Evolutionary conservation across 2,888 invertebrate genomes (phyloP).

Genomic region (Cephus runcator): DNA sequence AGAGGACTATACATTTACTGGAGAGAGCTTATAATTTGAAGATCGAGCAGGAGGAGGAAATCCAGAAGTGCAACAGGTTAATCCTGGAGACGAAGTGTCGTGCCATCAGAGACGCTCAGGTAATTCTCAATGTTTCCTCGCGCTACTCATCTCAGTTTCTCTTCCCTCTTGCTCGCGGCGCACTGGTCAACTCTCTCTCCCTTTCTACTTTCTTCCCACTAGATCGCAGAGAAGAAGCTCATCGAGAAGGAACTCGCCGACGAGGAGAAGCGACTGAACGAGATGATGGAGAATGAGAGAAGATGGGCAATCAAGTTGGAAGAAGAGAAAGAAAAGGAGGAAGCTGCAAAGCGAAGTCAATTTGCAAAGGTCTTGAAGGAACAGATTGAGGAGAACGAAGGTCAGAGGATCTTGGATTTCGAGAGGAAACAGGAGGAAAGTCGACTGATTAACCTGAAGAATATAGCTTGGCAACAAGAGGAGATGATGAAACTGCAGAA

Average conservation of each 20-base stretch:
- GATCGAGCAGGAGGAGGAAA: constrained; percentile 74
- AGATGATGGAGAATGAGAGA: constrained; percentile 78
- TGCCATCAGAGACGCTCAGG: constrained; percentile 86
- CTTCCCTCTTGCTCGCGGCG: not conserved
- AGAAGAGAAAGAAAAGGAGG: constrained; percentile 69
- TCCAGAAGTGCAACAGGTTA: constrained; percentile 79
- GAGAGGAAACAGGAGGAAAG: constrained; percentile 78
- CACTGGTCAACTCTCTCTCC: not conserved
- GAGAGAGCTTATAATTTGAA: constrained; percentile 68
- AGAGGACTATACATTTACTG: constrained; percentile 66
- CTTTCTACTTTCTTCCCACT: not conserved
- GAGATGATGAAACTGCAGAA: constrained; percentile 70
- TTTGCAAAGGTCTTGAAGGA: constrained; percentile 72
- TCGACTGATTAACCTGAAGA: constrained; percentile 71
- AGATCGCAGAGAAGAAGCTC: constrained; percentile 62
- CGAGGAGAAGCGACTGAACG: constrained; percentile 70
- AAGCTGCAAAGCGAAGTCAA: constrained; percentile 63
- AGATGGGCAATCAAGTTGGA: constrained; percentile 69
- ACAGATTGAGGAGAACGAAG: constrained; percentile 69
- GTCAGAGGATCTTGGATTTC: constrained; percentile 70
- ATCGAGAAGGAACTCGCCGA: constrained; percentile 59
- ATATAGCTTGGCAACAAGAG: constrained; percentile 74
- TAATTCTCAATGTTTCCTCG: constrained; percentile 57
- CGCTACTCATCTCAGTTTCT: not conserved
- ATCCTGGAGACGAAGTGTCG: constrained; percentile 87